Conservation (phyloP, 1,140 invertebrate species). For the Procambarus clarkii region DNA sequence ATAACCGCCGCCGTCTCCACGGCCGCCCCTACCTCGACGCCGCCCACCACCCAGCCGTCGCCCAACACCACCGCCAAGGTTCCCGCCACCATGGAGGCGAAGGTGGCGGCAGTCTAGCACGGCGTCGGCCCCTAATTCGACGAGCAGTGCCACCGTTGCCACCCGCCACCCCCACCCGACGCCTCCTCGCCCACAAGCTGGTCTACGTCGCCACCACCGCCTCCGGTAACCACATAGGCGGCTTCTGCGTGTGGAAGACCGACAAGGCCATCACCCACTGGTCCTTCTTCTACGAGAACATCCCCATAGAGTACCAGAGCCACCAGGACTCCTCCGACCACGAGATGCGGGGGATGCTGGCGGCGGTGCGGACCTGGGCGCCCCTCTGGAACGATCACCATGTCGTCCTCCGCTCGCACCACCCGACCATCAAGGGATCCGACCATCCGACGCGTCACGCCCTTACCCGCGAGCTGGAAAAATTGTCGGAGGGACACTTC, state of each 20-base stretch:
- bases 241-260: constrained; percentile 62
- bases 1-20: not conserved
- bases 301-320: constrained; percentile 65
- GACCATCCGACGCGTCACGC: constrained; percentile 55
- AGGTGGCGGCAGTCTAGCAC: not conserved
- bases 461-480: constrained; percentile 55
- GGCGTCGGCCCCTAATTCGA: constrained; percentile 78
- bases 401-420: constrained; percentile 59
- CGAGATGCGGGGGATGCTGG: constrained; percentile 54
- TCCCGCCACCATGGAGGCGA: not conserved
- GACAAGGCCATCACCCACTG: constrained; percentile 51
- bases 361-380: constrained; percentile 57
- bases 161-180: constrained; percentile 94
- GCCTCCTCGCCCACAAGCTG: constrained; percentile 80
- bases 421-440: constrained; percentile 63
- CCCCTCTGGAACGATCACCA: constrained; percentile 66
- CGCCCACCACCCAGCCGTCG: not conserved
- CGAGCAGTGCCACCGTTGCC: constrained; percentile 93
- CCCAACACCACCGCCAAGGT: constrained; percentile 10
- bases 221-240: constrained; percentile 61
- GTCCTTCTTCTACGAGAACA: constrained; percentile 69
- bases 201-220: constrained; percentile 51
- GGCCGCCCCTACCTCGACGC: not conserved
- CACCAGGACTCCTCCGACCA: constrained; percentile 63
- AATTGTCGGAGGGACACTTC: constrained; percentile 44